Evolutionary conservation across 1,140 invertebrate genomes (phyloP), one percentile per base, ranked within the genome.

Genomic region (Aporrectodea caliginosa): DNA sequence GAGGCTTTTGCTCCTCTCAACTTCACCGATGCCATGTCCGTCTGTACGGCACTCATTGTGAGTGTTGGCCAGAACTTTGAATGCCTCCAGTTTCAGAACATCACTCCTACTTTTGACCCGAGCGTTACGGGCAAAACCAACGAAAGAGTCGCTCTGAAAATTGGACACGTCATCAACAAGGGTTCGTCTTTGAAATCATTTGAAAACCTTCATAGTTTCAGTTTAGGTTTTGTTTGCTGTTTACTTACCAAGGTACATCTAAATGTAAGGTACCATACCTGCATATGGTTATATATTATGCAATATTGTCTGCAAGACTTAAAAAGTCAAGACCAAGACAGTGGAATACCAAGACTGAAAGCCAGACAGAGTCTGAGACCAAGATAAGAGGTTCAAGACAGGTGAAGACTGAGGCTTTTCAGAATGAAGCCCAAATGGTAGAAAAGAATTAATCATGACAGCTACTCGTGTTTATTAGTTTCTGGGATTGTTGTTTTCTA

Each of bases 1-100:
- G 83, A 84, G 35, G 82, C 81, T 0, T 85, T 84, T 75, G 82
- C 85, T 6, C 84, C 86, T 0, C 34, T 87, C 68, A 85, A 86
- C 78, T 82, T 73, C 12, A 82, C 83, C 1, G 82, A 83, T 35
- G 83, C 84, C 6, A 85, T 86, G 83, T 84, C 84, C 43, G 81
- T 87, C n/a, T 87, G 86, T 69, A 81, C 76, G 27, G 80, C 43
- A 16, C 35, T 76, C 22, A 43, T 76, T 6, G 75, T 6, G 22
- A 32, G 75, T 33, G 78, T 83, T 1, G 84, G 82, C 16, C 69
- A 75, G 2, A 84, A 85, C 75, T 86, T 85, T 75, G 16, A 82
- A 83, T 80, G 79, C 81, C 43, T 71, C 70, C 58, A 74, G n/a
- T 78, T 78, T 30, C 2, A 77, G 2, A 35, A 43, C 0, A 72